Evolutionary conservation across 2,113 vertebrate genomes (phyloP).

Genomic region (Ranitomeya variabilis): DNA sequence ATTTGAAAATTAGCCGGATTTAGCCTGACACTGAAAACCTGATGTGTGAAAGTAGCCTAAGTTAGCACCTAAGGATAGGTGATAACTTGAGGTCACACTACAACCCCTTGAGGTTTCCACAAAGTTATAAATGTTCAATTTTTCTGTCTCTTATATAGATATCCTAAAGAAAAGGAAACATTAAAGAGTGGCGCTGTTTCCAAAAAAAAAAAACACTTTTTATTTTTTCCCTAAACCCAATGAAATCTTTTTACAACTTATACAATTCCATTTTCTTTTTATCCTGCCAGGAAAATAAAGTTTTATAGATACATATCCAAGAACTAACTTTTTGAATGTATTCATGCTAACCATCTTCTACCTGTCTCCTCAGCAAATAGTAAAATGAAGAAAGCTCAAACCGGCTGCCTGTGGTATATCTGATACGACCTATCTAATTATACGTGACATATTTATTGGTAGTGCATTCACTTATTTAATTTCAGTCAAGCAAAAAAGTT

Average conservation of each 20-base stretch:
- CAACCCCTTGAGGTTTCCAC: too few species aligned
- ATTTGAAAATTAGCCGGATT: too few species aligned
- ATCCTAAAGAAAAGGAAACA: too few species aligned
- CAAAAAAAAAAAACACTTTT: background rate
- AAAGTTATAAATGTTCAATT: too few species aligned
- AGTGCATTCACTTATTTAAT: conserved; percentile 47
- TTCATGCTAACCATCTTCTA: background rate
- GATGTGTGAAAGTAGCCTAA: too few species aligned
- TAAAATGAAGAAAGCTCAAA: background rate
- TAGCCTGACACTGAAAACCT: too few species aligned
- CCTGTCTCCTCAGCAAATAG: background rate
- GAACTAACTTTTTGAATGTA: background rate
- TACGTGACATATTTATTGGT: conserved; percentile 44
- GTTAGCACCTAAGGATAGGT: too few species aligned
- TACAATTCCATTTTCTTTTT: background rate
- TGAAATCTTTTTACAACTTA: background rate
- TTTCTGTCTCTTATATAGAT: too few species aligned
- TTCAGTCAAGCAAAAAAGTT: conserved; percentile 48
- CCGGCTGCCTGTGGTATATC: conserved; percentile 8
- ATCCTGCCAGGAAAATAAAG: background rate
- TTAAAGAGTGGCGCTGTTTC: background rate
- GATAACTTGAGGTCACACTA: too few species aligned
- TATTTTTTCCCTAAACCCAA: background rate
- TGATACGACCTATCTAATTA: conserved; percentile 23
- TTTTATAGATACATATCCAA: background rate